Base-by-base conservation (phyloP, 2,797 vertebrate species). In the Cossypha caffra region DNA sequence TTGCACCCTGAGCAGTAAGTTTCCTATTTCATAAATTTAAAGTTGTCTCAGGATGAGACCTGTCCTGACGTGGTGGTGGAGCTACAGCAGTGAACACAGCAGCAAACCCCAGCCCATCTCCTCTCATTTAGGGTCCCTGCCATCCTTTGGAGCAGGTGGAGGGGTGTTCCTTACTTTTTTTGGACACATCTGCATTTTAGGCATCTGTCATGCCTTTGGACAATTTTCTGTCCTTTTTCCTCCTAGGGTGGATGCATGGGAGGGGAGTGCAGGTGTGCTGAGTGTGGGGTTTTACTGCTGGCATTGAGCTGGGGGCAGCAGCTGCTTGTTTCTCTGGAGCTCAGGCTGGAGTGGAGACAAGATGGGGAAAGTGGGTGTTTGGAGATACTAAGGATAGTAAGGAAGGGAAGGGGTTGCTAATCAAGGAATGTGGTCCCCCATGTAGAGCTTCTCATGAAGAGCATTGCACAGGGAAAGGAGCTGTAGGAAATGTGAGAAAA, bases 21-120 rank as follows among this genome's bases (percentile, higher is more conserved):
- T 95, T 94, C 45, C 47, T 67, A 14, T 81, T 92, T 91, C 77
- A 91, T 74, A 86, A 88, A 92, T 93, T 91, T 86, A 29, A 82
- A 93, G 40, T 33, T 67, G 33, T 71, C 43, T 92, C 26, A 38
- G 69, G 92, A 85, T 15, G 68, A 69, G 50, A 69, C 28, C n/a
- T 78, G 29, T 69, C 80, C 74, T 69, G 69, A 38, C 0, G 0
- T 40, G 63, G 35, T 47, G 59, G 18, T 35, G 73, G 47, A 80
- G 33, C 33, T 67, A 10, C 10, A 77, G 45, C 42, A 59, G 42
- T 48, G 73, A 90, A 40, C 31, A 25, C 0, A 0, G 51, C 64
- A 73, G 25, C 37, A 68, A 82, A 35, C 10, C 17, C 45, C 45
- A 74, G 37, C 16, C 31, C 8, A 13, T 37, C 61, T 58, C 43